These are phyloP conservation scores for Apodemia zela DNA, from an alignment of 2,888 invertebrate genomes.

Conservation along the genomic window DNA sequence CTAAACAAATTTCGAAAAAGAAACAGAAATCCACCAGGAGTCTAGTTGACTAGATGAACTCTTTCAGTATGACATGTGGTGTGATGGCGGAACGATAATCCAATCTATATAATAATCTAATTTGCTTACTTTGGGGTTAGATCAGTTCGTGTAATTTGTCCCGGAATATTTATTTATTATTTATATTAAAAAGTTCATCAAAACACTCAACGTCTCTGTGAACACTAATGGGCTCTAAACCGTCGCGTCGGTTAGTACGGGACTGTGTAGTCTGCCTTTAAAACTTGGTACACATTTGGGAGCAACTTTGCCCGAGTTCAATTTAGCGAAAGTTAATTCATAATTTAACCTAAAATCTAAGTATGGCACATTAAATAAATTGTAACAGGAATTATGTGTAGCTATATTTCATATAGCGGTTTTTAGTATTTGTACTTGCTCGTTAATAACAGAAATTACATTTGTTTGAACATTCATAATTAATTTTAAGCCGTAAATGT, in stretches of 20 bases:
- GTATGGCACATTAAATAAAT: slow-evolving; percentile 11
- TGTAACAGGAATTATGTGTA: neutral
- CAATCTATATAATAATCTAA: no score
- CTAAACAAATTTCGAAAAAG: no score
- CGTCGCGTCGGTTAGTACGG: neutral
- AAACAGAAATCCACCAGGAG: no score
- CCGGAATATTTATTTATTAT: no score
- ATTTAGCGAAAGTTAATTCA: slow-evolving; percentile 13
- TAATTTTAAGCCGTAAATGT: neutral
- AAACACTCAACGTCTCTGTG: no score
- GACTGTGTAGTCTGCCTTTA: neutral
- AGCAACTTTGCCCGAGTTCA: slow-evolving; percentile 7
- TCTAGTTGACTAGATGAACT: no score
- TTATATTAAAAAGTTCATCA: no score
- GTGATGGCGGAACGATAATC: no score
- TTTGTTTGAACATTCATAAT: neutral
- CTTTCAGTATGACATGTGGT: no score
- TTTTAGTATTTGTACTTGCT: slow-evolving; percentile 1
- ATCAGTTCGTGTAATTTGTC: no score
- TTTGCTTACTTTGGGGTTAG: no score
- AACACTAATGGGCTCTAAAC: no score
- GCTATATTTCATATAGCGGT: neutral
- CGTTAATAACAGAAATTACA: slow-evolving; percentile 1
- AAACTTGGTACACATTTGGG: slow-evolving; percentile 13
- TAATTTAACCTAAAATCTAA: slow-evolving; percentile 13